phyloP scores from a whole-genome alignment of 1,140 invertebrate species.

The Babylonia areolata region DNA sequence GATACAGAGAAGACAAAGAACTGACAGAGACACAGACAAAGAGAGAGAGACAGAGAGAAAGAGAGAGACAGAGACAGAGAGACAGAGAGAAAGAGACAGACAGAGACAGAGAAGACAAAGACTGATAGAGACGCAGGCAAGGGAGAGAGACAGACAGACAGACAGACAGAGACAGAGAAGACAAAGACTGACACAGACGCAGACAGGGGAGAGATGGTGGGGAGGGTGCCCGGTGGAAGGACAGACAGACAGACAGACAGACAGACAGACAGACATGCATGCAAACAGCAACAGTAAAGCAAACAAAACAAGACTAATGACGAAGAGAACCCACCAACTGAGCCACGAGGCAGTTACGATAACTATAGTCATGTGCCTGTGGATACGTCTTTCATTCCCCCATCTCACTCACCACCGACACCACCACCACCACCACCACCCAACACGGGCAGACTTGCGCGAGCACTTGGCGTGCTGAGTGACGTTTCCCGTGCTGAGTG shows the following conservation, averaged over 20 bases:
- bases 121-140: background rate
- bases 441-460: background rate
- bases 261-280: background rate
- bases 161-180: background rate
- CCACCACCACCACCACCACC: background rate
- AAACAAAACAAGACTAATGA: background rate
- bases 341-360: too few species aligned
- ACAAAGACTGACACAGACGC: background rate
- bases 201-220: background rate
- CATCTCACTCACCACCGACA: background rate
- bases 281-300: too few species aligned
- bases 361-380: background rate
- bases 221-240: background rate
- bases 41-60: constrained; percentile 7
- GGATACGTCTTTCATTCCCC: background rate
- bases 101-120: background rate
- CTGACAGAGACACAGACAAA: constrained; percentile 1
- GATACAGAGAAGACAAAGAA: too few species aligned
- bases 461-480: too few species aligned
- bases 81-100: constrained; percentile 14
- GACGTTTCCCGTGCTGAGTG: too few species aligned
- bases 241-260: background rate
- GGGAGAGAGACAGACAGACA: background rate
- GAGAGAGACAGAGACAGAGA: background rate
- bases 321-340: background rate